Percentiles rank a stretch among this genome's conserved stretches.
Conservation (phyloP, 1,140 invertebrate species). For the Mercenaria mercenaria region DNA sequence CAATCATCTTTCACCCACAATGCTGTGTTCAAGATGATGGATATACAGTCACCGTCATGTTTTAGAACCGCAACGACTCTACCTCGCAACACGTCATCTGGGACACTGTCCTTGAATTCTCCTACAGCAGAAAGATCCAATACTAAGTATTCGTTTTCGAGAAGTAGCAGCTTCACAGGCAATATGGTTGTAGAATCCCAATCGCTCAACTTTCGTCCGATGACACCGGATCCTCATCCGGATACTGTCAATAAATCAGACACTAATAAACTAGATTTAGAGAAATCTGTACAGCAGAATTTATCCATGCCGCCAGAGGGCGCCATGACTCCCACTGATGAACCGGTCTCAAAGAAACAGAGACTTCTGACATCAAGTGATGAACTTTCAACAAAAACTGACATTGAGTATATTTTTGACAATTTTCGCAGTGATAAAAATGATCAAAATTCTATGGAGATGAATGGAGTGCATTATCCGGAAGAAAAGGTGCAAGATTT, state of each 20-base stretch:
- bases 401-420: constrained; percentile 69
- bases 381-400: constrained; percentile 61
- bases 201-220: constrained; percentile 61
- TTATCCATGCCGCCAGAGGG: constrained; percentile 70
- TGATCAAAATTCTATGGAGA: constrained; percentile 53
- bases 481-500: background rate
- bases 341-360: constrained; percentile 52
- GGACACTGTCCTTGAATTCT: constrained; percentile 6
- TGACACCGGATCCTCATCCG: constrained; percentile 66
- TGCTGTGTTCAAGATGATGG: constrained; percentile 66
- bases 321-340: constrained; percentile 73
- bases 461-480: constrained; percentile 36
- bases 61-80: constrained; percentile 57
- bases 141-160: constrained; percentile 49
- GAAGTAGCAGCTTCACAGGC: constrained; percentile 59
- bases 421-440: constrained; percentile 32
- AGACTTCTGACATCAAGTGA: constrained; percentile 19
- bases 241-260: constrained; percentile 62
- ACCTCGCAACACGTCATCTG: constrained; percentile 51
- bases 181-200: constrained; percentile 68
- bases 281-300: constrained; percentile 15
- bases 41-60: constrained; percentile 60
- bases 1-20: constrained; percentile 48
- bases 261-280: constrained; percentile 17
- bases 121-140: constrained; percentile 3